These are phyloP conservation scores for Helicoverpa zea DNA, from an alignment of 1,140 invertebrate genomes.

Conservation along the genomic window DNA sequence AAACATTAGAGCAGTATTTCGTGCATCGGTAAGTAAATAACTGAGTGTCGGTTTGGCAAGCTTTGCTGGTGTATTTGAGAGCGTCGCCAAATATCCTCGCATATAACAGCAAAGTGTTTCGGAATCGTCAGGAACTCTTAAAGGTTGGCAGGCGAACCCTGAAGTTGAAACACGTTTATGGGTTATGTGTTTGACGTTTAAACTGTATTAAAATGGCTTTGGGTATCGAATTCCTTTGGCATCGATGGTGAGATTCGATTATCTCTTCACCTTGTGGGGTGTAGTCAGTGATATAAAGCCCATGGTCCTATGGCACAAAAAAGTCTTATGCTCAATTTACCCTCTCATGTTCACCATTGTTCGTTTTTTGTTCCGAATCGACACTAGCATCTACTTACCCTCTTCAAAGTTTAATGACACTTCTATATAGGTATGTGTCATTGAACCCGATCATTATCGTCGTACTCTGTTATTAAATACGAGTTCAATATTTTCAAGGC, in stretches of 20 bases:
- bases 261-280: too few relatives aligned
- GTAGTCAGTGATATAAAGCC: too few relatives aligned
- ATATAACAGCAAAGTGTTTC: constrained; percentile 35
- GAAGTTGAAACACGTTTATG: constrained; percentile 21
- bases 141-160: neutral
- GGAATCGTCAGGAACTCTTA: constrained; percentile 16
- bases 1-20: neutral
- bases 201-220: neutral
- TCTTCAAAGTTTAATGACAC: too few relatives aligned
- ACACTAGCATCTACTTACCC: too few relatives aligned
- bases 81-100: constrained; percentile 23
- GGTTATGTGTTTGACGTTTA: constrained; percentile 1
- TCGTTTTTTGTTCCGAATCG: too few relatives aligned
- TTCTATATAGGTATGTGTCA: too few relatives aligned
- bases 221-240: neutral
- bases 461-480: too few relatives aligned
- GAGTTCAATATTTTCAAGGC: too few relatives aligned
- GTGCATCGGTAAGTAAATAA: constrained; percentile 19
- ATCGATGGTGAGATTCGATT: neutral
- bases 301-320: too few relatives aligned
- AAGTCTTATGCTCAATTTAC: too few relatives aligned
- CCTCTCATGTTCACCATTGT: too few relatives aligned
- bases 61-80: constrained; percentile 9
- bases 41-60: constrained; percentile 21
- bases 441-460: too few relatives aligned